Base-by-base conservation (phyloP, 2,113 vertebrate genomes). In the Trichechus manatus region DNA sequence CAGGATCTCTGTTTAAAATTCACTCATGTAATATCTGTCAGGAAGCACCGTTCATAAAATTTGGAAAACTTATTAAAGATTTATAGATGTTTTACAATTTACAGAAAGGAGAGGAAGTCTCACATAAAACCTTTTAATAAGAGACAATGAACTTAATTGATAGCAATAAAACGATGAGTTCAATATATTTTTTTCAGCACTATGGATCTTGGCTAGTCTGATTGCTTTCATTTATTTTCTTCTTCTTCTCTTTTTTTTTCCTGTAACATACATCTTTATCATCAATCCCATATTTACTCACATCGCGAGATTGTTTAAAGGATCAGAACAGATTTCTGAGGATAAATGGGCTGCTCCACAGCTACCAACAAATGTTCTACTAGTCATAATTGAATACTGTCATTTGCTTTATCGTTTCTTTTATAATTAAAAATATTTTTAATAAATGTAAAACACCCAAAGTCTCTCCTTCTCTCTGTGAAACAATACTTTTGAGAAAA, bases 1-100 rank as follows among this genome's bases (percentile, higher is more conserved):
- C 29, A 42, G 50, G 78, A 82, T n/a, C 63, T 94, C 87, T 89
- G 42, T 84, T 66, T 89, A 42, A 94, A 94, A 95, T 77, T 56
- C 77, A 92, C 59, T 95, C 17, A 87, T 61, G 33, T 31, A 72
- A 80, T 79, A 89, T 70, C 17, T 81, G 29, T 70, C 36, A 92
- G 44, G 94, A 92, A 91, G 10, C 42, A 5, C 86, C 39, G 39
- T 42, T 56, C 42, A 83, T 44, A 86, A 90, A 63, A 79, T 86
- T 86, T 91, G 14, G 33, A 89, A 89, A 93, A 74, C 79, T 86
- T 95, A 70, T 31, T 53, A 89, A 1, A 61, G 33, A 89, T 2
- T 72, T 3, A 13, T 27, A 19, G 13, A 23, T 68, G 53, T 91
- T 91, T 93, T 66, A 74, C 23, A 95, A 68, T 47, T 78, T 97